A percentile compares a stretch with the other conserved stretches of the same genome.
Conservation (phyloP, 2,888 invertebrate species). For the Cheilosia scutellata region DNA sequence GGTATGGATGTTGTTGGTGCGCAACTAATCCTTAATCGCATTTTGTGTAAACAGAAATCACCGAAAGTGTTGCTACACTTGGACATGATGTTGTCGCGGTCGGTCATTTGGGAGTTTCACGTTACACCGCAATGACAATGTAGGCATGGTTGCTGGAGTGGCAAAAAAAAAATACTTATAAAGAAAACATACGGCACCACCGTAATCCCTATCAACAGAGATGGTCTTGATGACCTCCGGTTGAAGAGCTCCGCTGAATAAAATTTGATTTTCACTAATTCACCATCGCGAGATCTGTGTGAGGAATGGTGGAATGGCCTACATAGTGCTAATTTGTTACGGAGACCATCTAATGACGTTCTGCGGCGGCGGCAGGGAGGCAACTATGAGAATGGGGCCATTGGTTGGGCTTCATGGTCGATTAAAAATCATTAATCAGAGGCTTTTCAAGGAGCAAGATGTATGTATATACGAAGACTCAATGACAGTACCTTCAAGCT, state of each 20-base stretch:
- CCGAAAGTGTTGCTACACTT: constrained; percentile 74
- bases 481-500: not conserved
- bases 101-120: constrained; percentile 58
- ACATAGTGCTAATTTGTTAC: constrained; percentile 73
- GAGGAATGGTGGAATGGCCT: constrained; percentile 41
- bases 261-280: constrained; percentile 72
- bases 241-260: constrained; percentile 45
- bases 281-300: constrained; percentile 40
- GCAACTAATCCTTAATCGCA: constrained; percentile 76
- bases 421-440: constrained; percentile 63
- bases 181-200: constrained; percentile 45
- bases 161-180: not conserved
- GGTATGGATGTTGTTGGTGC: constrained; percentile 41
- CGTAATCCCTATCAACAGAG: constrained; percentile 35
- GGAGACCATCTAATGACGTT: constrained; percentile 61
- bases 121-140: constrained; percentile 52
- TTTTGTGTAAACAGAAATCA: constrained; percentile 75
- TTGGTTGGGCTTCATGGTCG: constrained; percentile 56
- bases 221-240: constrained; percentile 67
- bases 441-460: constrained; percentile 7
- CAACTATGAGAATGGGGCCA: constrained; percentile 70
- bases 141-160: not conserved
- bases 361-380: constrained; percentile 5
- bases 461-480: not conserved
- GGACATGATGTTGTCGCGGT: constrained; percentile 69